Evolutionary conservation across 2,113 vertebrate genomes (phyloP), one percentile per base, ranked within the genome.

Genomic region (Megaceryle maxima): DNA sequence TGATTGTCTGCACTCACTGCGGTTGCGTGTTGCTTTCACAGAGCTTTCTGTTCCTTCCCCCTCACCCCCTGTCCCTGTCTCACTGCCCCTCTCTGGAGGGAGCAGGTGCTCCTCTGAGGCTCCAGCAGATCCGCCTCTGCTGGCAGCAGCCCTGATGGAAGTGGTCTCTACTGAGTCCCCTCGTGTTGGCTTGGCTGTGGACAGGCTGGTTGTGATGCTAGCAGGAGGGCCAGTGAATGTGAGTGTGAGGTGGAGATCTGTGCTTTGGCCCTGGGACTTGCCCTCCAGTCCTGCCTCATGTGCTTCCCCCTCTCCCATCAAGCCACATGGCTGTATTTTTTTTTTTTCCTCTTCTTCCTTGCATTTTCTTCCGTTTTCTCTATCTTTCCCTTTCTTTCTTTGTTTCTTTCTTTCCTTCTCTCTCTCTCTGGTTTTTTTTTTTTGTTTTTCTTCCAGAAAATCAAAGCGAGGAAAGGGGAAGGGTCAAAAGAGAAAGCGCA

Each of bases 401-500:
- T 98, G 95, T 95, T 96, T 91, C 88, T 69, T 90, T 64, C 37
- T 48, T 24, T 35, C 17, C 97, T 93, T 88, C n/a, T 91, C 19
- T 95, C 9, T 92, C 31, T 98, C 95, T 95, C 96, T 91, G 84
- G 74, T 83, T 20, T 41, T 97, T 97, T 88, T 97, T 31, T 97
- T 88, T 96, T 97, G 57, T 96, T 97, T 98, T 98, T 99, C 97
- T 99, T 99, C 97, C 99, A 99, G 99, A 99, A 99, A 99, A 98
- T 98, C 98, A 98, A 98, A 99, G 97, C 99, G 98, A 98, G 99
- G 98, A 98, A 99, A 98, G 98, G 98, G 98, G 91, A 99, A 99
- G 99, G 99, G 99, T 98, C 99, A 98, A 99, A 99, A 99, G 98
- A 98, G 99, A 99, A 99, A 99, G 98, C 98, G 98, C 99, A 99